Evolutionary conservation across 2,797 vertebrate genomes (phyloP).

Genomic region (Lithobates pipiens): DNA sequence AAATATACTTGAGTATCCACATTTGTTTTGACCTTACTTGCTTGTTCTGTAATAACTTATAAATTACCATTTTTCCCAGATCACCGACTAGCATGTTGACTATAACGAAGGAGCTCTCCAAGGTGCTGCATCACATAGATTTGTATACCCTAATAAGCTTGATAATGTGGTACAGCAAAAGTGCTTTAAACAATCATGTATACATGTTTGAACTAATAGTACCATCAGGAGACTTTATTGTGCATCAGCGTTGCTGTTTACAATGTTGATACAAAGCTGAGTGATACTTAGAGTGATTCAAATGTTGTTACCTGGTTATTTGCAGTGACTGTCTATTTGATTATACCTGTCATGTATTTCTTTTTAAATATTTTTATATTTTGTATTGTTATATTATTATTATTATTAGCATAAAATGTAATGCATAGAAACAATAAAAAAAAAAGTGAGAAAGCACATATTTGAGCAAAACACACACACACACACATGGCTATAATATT

Average conservation of each 20-base stretch:
- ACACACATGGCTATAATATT: no score
- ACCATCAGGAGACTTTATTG: constrained; percentile 26
- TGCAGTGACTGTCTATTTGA: constrained; percentile 26
- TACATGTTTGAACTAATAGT: constrained; percentile 20
- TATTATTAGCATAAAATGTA: not conserved
- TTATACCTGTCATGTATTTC: constrained; percentile 25
- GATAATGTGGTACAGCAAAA: constrained; percentile 23
- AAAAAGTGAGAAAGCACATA: no score
- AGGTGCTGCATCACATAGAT: constrained; percentile 27
- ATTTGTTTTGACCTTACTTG: not conserved
- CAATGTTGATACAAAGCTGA: constrained; percentile 26
- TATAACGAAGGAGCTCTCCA: constrained; percentile 44
- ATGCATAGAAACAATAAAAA: no score
- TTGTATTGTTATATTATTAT: no score
- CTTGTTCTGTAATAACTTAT: not conserved
- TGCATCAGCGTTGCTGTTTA: constrained; percentile 15
- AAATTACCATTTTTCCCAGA: not conserved
- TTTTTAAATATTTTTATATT: no score
- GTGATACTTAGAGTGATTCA: constrained; percentile 34
- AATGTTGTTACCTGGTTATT: constrained; percentile 26
- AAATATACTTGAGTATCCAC: not conserved
- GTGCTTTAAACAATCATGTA: constrained; percentile 41
- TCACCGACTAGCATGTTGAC: not conserved
- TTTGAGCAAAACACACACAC: no score
- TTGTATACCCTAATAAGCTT: constrained; percentile 15